These are phyloP conservation scores for Falco rusticolus DNA, from an alignment of 2,797 vertebrate genomes.

Conservation along the genomic window DNA sequence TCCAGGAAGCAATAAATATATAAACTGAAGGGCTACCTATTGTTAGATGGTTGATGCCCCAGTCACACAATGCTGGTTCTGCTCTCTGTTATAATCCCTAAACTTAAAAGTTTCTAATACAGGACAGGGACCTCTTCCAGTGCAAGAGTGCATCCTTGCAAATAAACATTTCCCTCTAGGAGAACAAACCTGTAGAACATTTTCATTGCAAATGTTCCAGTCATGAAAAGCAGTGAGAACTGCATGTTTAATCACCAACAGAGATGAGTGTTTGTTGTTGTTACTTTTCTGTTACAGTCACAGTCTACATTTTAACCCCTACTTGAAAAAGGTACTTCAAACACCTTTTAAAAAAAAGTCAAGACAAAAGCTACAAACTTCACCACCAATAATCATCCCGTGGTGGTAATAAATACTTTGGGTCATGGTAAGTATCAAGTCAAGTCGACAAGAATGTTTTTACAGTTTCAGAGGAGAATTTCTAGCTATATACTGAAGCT, in stretches of 20 bases:
- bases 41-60: neutral
- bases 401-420: neutral
- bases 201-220: neutral
- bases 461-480: neutral
- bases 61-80: neutral
- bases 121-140: neutral
- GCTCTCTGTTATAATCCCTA: neutral
- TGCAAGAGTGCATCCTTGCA: rapidly evolving
- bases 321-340: neutral
- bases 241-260: neutral
- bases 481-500: neutral
- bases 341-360: neutral
- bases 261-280: neutral
- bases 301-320: neutral
- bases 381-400: neutral
- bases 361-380: neutral
- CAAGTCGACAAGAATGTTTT: neutral
- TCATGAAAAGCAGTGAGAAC: neutral
- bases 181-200: neutral
- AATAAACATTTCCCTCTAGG: neutral
- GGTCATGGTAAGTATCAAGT: rapidly evolving
- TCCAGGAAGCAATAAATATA: neutral
- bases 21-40: neutral
- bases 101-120: neutral
- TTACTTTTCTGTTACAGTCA: neutral